Conservation (phyloP, 2,797 vertebrate species). For the Periparus ater region DNA sequence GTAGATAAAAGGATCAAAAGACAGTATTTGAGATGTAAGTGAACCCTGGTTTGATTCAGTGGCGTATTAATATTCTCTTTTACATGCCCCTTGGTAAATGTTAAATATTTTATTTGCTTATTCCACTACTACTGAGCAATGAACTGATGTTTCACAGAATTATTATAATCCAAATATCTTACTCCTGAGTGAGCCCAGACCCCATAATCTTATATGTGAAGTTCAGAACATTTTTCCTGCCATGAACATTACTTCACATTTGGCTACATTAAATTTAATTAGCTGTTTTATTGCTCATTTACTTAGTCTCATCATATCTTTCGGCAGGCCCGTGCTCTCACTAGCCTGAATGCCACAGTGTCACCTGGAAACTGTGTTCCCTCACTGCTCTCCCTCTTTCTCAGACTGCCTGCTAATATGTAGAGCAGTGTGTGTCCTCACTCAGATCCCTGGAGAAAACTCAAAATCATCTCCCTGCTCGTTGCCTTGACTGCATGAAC, state of each 20-base stretch:
- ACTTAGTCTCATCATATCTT: background rate
- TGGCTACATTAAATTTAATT: slow-evolving; percentile 47
- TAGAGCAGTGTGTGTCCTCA: background rate
- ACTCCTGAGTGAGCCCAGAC: slow-evolving; percentile 28
- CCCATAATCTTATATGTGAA: background rate
- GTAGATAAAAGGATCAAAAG: background rate
- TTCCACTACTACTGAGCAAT: background rate
- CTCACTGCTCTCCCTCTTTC: background rate
- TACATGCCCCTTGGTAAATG: slow-evolving; percentile 12
- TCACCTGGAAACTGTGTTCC: background rate
- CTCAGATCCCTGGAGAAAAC: background rate
- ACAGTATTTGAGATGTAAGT: background rate
- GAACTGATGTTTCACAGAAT: slow-evolving; percentile 12
- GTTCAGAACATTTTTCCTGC: slow-evolving; percentile 36
- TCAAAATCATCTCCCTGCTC: background rate
- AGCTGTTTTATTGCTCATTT: slow-evolving; percentile 39
- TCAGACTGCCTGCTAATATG: background rate
- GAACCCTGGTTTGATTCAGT: background rate
- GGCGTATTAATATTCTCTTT: slow-evolving; percentile 13
- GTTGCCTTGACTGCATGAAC: background rate
- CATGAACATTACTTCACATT: slow-evolving; percentile 4
- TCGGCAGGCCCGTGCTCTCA: background rate
- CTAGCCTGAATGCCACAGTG: background rate
- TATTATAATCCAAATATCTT: slow-evolving; percentile 6
- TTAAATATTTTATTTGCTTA: slow-evolving; percentile 60